Evolutionary conservation across 2,888 invertebrate genomes (phyloP), one percentile per base, ranked within the genome.

Genomic region (Lasius platythorax): DNA sequence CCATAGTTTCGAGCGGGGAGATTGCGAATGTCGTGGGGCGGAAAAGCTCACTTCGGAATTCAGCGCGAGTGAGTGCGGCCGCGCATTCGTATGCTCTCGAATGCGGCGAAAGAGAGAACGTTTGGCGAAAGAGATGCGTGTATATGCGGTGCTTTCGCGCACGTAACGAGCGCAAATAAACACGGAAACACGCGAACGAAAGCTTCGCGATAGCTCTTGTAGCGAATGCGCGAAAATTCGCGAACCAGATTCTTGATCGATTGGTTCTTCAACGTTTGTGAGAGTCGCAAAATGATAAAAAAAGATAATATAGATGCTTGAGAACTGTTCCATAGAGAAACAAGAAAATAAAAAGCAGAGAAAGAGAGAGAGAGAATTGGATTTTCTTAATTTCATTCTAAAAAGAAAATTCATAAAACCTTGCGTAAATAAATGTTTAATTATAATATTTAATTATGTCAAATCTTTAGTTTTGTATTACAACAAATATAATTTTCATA

Each of bases 141-240:
- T 12, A 15, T 30, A 74, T 30, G 74, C 58, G 33, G 46, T 73
- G 43, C 33, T 58, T 30, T 30, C 67, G 37, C 15, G n/a, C 15
- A 18, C 40, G 50, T 53, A 76, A 76, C 50, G 50, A 76, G 37
- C n/a, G 30, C 72, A 56, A 63, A 58, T 78, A 78, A 78, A 78
- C 72, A 43, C 28, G 76, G 28, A 18, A 43, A 78, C 53, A 37
- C 56, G 40, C 56, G 78, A 50, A 50, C 23, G 75, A 53, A 78
- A 78, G 30, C 56, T 72, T 12, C 2, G 33, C 33, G 12, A 61
- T 61, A 33, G 46, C 33, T 76, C 18, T 33, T 58, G 8, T 3
- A 33, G 33, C 30, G 33, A 72, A 61, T 23, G n/a, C 43, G 33
- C 30, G 37, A 37, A 64, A 43, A 3, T 37, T 6, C 23, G 4